phyloP scores from a whole-genome alignment of 2,113 vertebrate species.

The Ploceus nigricollis region DNA sequence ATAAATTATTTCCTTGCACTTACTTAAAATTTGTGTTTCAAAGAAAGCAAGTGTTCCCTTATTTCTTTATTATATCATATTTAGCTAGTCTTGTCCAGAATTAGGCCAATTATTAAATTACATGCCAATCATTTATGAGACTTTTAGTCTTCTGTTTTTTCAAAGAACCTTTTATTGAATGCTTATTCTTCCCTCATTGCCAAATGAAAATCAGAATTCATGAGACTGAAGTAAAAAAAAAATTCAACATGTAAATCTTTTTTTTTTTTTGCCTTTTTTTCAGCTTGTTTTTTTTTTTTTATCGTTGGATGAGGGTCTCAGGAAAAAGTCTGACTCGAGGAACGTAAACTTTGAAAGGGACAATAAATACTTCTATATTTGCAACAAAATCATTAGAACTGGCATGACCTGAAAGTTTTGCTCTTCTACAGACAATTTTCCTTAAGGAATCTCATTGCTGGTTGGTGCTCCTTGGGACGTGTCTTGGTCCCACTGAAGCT shows the following conservation, averaged over 20 bases:
- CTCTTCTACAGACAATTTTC: neutral
- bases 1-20: neutral
- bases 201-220: neutral
- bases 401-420: neutral
- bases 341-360: neutral
- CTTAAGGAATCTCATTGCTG: neutral
- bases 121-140: neutral
- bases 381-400: neutral
- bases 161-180: neutral
- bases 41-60: neutral
- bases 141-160: neutral
- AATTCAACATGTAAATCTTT: accelerated
- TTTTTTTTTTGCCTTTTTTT: neutral
- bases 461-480: neutral
- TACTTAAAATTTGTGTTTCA: neutral
- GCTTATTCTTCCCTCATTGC: neutral
- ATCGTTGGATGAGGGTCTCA: neutral
- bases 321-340: neutral
- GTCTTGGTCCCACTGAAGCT: neutral
- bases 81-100: neutral
- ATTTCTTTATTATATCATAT: neutral
- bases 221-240: neutral
- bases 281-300: too few relatives aligned
- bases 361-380: neutral
- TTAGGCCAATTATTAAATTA: neutral